Evolutionary conservation across 2,113 vertebrate species (phyloP), one percentile per base, ranked within the genome.

Genomic region (Paratilapia polleni): DNA sequence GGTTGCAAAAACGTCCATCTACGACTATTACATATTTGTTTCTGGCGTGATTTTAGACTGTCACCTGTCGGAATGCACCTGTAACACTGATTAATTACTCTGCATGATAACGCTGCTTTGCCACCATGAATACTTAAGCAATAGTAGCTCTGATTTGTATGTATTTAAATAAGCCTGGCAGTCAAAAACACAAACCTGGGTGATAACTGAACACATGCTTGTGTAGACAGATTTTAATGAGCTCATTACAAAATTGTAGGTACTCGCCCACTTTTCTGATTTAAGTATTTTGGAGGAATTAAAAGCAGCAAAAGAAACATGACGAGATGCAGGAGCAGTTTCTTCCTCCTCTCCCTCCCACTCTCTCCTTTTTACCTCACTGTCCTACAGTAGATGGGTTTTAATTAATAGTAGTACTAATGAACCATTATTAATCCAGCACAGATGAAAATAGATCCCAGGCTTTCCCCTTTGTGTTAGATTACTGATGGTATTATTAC

Each of bases 21-120:
- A 15, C 38, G 3, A 78, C 62, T 83, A 8, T 43, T 78, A 6
- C 8, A 41, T 9, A 14, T 77, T 49, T 49, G 43, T 28, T 82
- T 86, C n/a, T 80, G 68, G 68, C 41, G 36, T 76, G 70, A 70
- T 87, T 68, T 81, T 74, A 58, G 49, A 47, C 70, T 38, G 6
- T 92, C 90, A 93, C 92, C 91, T 94, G 93, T 94, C 80, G 87
- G 92, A 92, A 89, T 91, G 90, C 59, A 63, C 75, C 66, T 73
- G 66, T 73, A 73, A 73, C 43, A 52, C 56, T 88, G 78, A 88
- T 90, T 38, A 84, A 87, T 86, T 31, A 15, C 80, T 81, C 73
- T 83, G 82, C 85, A 81, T 77, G 68, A 68, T 17, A 61, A 59
- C 8, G 13, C 75, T 26, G 79, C 79, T 87, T 81, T 43, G 19